Evolutionary conservation across 2,113 vertebrate species (phyloP).

Genomic region (Oxyruncus cristatus): DNA sequence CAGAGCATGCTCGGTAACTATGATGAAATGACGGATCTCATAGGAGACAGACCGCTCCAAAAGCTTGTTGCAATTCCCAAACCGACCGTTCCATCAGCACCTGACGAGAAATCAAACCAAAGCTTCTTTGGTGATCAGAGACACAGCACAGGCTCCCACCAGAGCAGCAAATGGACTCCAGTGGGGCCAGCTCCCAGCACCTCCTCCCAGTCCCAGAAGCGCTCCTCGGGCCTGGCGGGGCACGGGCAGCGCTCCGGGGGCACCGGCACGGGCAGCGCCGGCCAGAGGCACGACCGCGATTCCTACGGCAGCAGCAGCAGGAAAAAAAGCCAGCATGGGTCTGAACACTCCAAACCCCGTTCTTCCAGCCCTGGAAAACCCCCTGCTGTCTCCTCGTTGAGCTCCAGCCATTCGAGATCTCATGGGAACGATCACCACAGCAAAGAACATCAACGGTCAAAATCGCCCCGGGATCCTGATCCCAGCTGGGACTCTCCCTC

Average conservation of each 20-base stretch:
- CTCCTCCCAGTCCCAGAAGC: slow-evolving; percentile 87
- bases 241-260: slow-evolving; percentile 67
- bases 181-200: slow-evolving; percentile 88
- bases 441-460: slow-evolving; percentile 93
- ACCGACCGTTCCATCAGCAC: slow-evolving; percentile 83
- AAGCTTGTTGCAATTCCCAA: slow-evolving; percentile 86
- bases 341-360: slow-evolving; percentile 90
- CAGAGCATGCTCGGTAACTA: slow-evolving; percentile 99
- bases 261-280: slow-evolving; percentile 68
- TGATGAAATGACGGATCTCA: slow-evolving; percentile 97
- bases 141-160: slow-evolving; percentile 78
- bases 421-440: slow-evolving; percentile 86
- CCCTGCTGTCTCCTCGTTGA: slow-evolving; percentile 83
- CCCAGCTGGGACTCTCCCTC: slow-evolving; percentile 97
- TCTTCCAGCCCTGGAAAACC: slow-evolving; percentile 86
- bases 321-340: slow-evolving; percentile 89
- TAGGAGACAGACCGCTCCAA: slow-evolving; percentile 88
- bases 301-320: slow-evolving; percentile 71
- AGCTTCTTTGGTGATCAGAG: slow-evolving; percentile 90
- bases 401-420: slow-evolving; percentile 84
- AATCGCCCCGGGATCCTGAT: slow-evolving; percentile 92
- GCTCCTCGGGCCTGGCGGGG: slow-evolving; percentile 64
- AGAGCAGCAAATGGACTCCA: slow-evolving; percentile 96
- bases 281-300: slow-evolving; percentile 88
- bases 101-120: slow-evolving; percentile 87